Percentiles rank a stretch among this genome's conserved stretches.
phyloP scores from a whole-genome alignment of 2,113 vertebrate species.

The Gobius niger region DNA sequence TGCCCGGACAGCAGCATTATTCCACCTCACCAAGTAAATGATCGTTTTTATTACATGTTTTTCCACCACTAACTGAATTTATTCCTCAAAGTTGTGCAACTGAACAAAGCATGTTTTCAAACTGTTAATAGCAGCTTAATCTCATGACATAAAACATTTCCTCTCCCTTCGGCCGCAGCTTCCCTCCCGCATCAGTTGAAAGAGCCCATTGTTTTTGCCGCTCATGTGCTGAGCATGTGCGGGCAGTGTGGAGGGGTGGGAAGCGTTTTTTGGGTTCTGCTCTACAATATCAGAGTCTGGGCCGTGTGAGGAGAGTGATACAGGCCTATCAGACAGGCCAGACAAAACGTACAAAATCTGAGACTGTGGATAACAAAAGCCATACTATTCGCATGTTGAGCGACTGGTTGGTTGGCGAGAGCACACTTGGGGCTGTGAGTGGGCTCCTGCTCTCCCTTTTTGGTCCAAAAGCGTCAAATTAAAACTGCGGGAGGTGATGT shows the following conservation, averaged over 20 bases:
- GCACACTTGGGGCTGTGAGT: neutral
- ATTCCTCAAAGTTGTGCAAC: too few species aligned
- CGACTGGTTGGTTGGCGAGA: neutral
- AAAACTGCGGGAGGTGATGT: neutral
- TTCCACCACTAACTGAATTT: too few species aligned
- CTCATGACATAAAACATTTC: neutral
- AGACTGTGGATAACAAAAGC: too few species aligned
- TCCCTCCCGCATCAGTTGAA: neutral
- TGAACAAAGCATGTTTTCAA: neutral
- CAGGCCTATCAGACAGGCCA: conserved; percentile 13
- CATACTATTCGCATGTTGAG: too few species aligned
- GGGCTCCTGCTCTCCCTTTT: neutral
- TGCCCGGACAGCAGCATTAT: too few species aligned
- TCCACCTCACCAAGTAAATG: too few species aligned
- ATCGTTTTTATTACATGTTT: too few species aligned
- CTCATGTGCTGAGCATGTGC: neutral
- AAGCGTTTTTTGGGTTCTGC: neutral
- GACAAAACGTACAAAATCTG: neutral
- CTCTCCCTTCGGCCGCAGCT: neutral
- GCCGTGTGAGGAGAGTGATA: conserved; percentile 58
- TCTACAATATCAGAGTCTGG: conserved; percentile 41
- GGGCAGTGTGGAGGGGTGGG: neutral
- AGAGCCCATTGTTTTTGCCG: neutral
- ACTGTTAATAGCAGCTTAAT: neutral
- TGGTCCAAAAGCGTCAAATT: conserved; percentile 1